phyloP scores from a whole-genome alignment of 2,113 vertebrate genomes.

The Phyllostomus hastatus region DNA sequence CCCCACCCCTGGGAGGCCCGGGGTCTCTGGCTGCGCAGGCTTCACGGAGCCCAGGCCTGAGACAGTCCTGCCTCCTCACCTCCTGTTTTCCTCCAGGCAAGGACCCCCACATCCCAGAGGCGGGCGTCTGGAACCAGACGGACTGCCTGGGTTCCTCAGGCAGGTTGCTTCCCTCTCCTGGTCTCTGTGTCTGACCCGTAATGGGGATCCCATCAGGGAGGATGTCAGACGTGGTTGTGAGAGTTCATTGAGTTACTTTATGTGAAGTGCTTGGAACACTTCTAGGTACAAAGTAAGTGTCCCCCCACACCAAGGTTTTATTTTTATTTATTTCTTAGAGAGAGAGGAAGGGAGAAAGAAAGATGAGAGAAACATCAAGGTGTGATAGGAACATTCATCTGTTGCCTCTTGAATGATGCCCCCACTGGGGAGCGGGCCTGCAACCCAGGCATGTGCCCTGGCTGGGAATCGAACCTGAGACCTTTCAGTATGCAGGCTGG shows the following conservation, averaged over 20 bases:
- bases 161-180: background rate
- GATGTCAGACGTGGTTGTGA: background rate
- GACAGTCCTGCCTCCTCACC: background rate
- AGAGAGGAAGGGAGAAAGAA: too few species aligned
- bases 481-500: too few species aligned
- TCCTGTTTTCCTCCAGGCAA: background rate
- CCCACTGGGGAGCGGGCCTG: too few species aligned
- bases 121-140: background rate
- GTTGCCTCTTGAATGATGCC: too few species aligned
- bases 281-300: background rate
- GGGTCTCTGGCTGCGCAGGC: background rate
- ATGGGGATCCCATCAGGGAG: background rate
- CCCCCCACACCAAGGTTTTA: background rate
- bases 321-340: too few species aligned
- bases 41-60: background rate
- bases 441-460: too few species aligned
- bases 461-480: too few species aligned
- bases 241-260: background rate
- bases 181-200: background rate
- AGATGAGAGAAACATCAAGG: too few species aligned
- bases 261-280: background rate
- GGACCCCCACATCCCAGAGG: background rate
- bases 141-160: background rate
- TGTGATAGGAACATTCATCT: too few species aligned
- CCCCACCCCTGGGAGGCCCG: background rate